Base-by-base conservation (phyloP, 2,888 invertebrate species). In the Eupithecia subfuscata region DNA sequence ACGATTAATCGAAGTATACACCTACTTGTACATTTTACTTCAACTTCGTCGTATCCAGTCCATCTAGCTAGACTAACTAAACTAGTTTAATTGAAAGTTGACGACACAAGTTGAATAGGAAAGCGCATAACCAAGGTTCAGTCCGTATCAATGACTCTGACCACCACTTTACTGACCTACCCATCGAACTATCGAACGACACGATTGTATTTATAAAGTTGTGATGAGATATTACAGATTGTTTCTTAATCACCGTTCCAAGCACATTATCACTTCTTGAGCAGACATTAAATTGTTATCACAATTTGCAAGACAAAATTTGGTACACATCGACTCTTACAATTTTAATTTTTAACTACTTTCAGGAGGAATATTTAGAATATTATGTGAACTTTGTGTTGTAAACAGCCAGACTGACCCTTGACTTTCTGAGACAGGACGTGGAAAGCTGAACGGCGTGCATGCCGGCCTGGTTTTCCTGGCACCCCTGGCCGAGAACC, bases 391-490 rank as follows among this genome's bases (percentile, higher is more conserved):
- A 8, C 11, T 4, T 2, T 60, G 22, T 12, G 12, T 18, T 34
- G 12, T 25, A 25, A 22, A 12, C 8, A n/a, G 40, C 2, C 43
- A 14, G 68, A 40, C 40, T 68, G 68, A 68, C 43, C 72, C 37
- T 67, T 79, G 79, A 76, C 65, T 69, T 92, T 93, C 86, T 91
- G 93, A 92, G 94, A 91, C 94, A 94, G 95, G 94, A 86, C 90
- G 92, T 80, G 90, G 90, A 84, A 93, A 90, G 90, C 90, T 94
- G 88, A 90, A 85, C 86, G 95, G 95, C 81, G 87, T 93, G 71
- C 95, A 94, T 83, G 95, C 95, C 73, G 95, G 95, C 69, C 86
- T 94, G 78, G 91, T 95, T 78, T 85, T 95, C 79, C 89, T 95
- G 84, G 89, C 94, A 70, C 95, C 95, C n/a, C 84, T 94, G 81